phyloP scores from a whole-genome alignment of 1,140 invertebrate genomes.

The Tribolium madens region DNA sequence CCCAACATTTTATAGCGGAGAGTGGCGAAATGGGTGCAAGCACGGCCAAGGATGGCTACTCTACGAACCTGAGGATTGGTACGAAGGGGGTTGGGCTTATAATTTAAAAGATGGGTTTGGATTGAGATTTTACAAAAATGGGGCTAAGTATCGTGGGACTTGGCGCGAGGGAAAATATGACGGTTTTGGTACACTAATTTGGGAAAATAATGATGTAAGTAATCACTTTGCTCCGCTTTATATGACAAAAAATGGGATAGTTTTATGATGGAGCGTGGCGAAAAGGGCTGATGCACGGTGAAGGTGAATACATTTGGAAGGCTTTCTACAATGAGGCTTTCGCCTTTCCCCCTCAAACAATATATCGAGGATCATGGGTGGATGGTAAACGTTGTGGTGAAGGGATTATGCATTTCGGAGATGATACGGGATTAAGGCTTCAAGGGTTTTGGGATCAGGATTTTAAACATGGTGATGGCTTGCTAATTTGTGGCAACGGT shows the following conservation, averaged over 20 bases:
- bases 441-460: constrained; percentile 70
- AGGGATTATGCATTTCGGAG: constrained; percentile 68
- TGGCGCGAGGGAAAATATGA: constrained; percentile 67
- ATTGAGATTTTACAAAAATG: constrained; percentile 66
- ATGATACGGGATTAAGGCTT: constrained; percentile 68
- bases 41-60: constrained; percentile 66
- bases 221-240: not conserved
- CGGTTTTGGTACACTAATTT: constrained; percentile 71
- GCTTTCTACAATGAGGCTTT: constrained; percentile 68
- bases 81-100: constrained; percentile 65
- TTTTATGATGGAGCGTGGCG: constrained; percentile 71
- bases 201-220: constrained; percentile 70
- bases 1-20: constrained; percentile 67
- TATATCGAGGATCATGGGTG: constrained; percentile 69
- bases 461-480: constrained; percentile 70
- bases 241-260: constrained; percentile 54
- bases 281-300: constrained; percentile 69
- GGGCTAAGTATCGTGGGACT: constrained; percentile 69
- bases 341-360: constrained; percentile 67
- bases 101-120: constrained; percentile 68
- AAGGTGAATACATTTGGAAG: constrained; percentile 71
- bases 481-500: constrained; percentile 70
- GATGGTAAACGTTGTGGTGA: constrained; percentile 68
- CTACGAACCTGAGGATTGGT: constrained; percentile 60
- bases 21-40: constrained; percentile 68